phyloP scores from a whole-genome alignment of 2,113 vertebrate genomes.

The Menidia beryllina region DNA sequence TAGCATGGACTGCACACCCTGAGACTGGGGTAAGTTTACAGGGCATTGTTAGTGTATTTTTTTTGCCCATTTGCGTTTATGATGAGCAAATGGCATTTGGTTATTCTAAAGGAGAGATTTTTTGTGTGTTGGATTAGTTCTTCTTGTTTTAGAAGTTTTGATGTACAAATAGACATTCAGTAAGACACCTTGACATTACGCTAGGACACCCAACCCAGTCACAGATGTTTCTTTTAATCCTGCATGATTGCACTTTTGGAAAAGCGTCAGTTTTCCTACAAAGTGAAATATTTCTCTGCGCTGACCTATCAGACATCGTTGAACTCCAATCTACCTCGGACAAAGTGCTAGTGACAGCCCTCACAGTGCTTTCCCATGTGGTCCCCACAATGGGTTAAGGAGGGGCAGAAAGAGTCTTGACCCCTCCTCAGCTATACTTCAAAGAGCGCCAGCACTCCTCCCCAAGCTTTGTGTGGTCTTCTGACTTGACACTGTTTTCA shows the following conservation, averaged over 20 bases:
- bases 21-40: conserved; percentile 92
- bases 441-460: conserved; percentile 68
- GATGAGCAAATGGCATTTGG: background rate
- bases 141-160: conserved; percentile 37
- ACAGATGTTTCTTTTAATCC: conserved; percentile 40
- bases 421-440: conserved; percentile 69
- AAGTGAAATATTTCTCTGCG: conserved; percentile 51
- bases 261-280: conserved; percentile 27
- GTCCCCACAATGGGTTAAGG: conserved; percentile 61
- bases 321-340: conserved; percentile 61
- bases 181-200: conserved; percentile 43
- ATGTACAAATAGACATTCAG: conserved; percentile 23
- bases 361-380: conserved; percentile 73
- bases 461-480: conserved; percentile 62
- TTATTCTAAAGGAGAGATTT: background rate
- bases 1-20: conserved; percentile 96
- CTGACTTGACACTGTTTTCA: conserved; percentile 65
- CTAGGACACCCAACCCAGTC: conserved; percentile 37
- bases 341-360: conserved; percentile 69
- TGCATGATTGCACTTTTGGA: conserved; percentile 20
- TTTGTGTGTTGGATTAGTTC: background rate
- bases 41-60: background rate
- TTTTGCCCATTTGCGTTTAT: conserved; percentile 2
- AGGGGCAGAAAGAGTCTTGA: conserved; percentile 64
- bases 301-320: conserved; percentile 44